Percentiles rank a stretch among this genome's conserved stretches.
These are phyloP conservation scores for Myiagra hebetior DNA, from an alignment of 2,113 vertebrate species.

Conservation along the genomic window DNA sequence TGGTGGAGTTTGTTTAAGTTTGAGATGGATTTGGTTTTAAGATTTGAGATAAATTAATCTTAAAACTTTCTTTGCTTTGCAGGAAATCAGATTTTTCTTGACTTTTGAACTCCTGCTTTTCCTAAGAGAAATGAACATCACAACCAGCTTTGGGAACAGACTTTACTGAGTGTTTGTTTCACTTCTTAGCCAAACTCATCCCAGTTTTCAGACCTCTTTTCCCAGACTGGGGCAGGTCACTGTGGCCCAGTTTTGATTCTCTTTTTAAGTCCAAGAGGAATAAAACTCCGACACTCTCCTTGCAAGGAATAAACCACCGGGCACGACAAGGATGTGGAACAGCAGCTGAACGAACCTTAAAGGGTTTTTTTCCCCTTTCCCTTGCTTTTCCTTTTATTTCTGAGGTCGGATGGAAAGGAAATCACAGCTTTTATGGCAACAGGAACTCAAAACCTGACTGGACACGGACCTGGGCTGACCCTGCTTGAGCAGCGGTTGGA, in stretches of 20 bases:
- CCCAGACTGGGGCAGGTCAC: background rate
- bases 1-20: background rate
- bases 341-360: background rate
- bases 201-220: background rate
- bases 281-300: background rate
- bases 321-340: background rate
- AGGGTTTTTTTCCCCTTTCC: fast-evolving
- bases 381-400: background rate
- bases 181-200: background rate
- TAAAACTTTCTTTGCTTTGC: background rate
- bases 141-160: background rate
- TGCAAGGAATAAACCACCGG: fast-evolving
- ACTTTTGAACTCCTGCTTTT: background rate
- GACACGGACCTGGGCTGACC: background rate
- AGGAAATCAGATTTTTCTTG: background rate
- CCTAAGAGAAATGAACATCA: fast-evolving
- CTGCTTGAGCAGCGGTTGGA: background rate
- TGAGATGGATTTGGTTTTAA: background rate
- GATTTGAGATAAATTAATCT: background rate
- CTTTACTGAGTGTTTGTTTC: background rate
- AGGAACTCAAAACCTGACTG: background rate
- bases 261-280: background rate
- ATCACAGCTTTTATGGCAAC: background rate
- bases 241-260: background rate
- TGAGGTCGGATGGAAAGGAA: background rate